These are phyloP conservation scores for Megalops atlanticus DNA, from an alignment of 2,113 vertebrate species.

Conservation along the genomic window DNA sequence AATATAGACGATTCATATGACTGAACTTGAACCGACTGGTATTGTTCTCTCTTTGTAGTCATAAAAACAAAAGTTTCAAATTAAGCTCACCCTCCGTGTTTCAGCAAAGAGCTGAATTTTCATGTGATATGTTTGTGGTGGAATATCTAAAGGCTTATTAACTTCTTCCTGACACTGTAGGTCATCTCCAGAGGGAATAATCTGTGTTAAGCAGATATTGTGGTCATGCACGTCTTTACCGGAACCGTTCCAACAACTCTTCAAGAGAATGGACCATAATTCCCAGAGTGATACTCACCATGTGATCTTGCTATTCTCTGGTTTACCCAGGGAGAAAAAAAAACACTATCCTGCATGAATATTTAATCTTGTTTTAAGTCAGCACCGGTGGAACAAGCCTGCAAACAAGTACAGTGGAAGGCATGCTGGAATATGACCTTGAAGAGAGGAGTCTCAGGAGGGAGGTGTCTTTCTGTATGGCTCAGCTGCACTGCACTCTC, in stretches of 20 bases:
- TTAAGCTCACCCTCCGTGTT: background rate
- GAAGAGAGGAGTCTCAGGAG: background rate
- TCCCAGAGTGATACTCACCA: too few relatives aligned
- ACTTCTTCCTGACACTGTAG: background rate
- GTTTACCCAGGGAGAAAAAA: too few relatives aligned
- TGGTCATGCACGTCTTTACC: background rate
- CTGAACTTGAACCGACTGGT: background rate
- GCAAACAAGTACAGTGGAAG: background rate
- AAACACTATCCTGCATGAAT: background rate
- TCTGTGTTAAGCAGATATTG: background rate
- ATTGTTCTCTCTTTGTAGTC: background rate
- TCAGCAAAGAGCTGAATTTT: background rate
- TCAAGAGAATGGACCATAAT: too few relatives aligned
- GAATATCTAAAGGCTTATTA: background rate
- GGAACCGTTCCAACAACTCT: too few relatives aligned
- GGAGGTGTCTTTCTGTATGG: background rate
- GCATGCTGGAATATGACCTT: background rate
- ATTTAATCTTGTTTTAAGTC: conserved; percentile 3
- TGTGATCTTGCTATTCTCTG: too few relatives aligned
- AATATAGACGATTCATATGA: background rate
- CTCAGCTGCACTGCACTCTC: background rate
- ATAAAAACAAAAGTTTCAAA: background rate
- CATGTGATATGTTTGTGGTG: background rate
- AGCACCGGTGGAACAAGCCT: background rate
- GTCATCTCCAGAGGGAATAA: background rate